Percentiles rank a stretch among this genome's conserved stretches.
Evolutionary conservation across 2,113 vertebrate genomes (phyloP).

Genomic region (Polyodon spathula): DNA sequence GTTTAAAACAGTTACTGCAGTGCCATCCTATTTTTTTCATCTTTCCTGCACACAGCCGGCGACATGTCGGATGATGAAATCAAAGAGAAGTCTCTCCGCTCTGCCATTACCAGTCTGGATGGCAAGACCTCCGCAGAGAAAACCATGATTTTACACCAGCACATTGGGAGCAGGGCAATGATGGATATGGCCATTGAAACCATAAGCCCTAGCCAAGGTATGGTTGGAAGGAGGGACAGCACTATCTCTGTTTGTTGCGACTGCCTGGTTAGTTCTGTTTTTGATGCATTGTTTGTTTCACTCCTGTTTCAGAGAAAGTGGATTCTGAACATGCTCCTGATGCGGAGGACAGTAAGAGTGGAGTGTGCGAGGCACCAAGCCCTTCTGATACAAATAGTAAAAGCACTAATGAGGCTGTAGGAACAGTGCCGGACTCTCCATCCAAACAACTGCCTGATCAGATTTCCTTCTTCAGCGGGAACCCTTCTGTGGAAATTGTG

Average conservation of each 20-base stretch:
- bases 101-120: conserved; percentile 59
- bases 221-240: neutral
- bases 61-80: conserved; percentile 76
- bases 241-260: too few species aligned
- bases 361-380: neutral
- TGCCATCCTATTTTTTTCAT: conserved; percentile 24
- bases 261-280: too few species aligned
- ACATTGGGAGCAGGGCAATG: conserved; percentile 89
- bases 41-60: conserved; percentile 43
- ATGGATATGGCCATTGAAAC: conserved; percentile 95
- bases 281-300: neutral
- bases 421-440: conserved; percentile 65
- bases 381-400: neutral
- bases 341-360: conserved; percentile 15
- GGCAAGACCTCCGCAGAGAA: conserved; percentile 77
- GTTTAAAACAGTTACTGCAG: neutral
- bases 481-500: conserved; percentile 90
- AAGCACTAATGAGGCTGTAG: conserved; percentile 29
- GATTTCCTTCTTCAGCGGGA: conserved; percentile 97
- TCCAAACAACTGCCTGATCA: conserved; percentile 93
- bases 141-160: conserved; percentile 77
- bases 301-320: conserved; percentile 13
- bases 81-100: conserved; percentile 62
- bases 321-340: conserved; percentile 12
- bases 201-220: conserved; percentile 66